phyloP scores from a whole-genome alignment of 2,113 vertebrate genomes.

The Tragulus kanchil region DNA sequence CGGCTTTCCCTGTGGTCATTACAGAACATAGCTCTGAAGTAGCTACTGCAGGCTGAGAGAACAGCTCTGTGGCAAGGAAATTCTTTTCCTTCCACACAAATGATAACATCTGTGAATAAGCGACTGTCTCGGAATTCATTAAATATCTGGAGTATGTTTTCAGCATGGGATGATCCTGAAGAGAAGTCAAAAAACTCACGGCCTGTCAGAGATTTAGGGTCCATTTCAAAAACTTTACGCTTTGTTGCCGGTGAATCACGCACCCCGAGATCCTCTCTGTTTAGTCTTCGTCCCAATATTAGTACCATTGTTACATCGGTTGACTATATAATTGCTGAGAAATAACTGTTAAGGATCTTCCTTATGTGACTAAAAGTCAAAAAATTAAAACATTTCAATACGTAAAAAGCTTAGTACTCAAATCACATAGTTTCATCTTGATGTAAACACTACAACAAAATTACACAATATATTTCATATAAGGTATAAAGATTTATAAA shows the following conservation, averaged over 20 bases:
- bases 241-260: conserved; percentile 97
- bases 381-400: conserved; percentile 70
- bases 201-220: conserved; percentile 92
- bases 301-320: conserved; percentile 96
- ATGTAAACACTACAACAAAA: conserved; percentile 49
- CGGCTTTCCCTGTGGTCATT: conserved; percentile 96
- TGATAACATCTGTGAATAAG: conserved; percentile 97
- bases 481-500: neutral
- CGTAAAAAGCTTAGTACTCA: conserved; percentile 32
- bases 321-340: conserved; percentile 89
- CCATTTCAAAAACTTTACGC: conserved; percentile 98
- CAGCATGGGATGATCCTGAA: conserved; percentile 95
- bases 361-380: conserved; percentile 73
- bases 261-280: conserved; percentile 95
- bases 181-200: conserved; percentile 97
- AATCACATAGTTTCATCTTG: conserved; percentile 26
- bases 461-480: neutral
- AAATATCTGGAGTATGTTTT: conserved; percentile 97
- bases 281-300: conserved; percentile 97
- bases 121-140: conserved; percentile 97
- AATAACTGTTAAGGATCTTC: conserved; percentile 80
- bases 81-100: conserved; percentile 96
- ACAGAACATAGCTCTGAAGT: conserved; percentile 98
- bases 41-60: conserved; percentile 96
- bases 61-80: conserved; percentile 97